Conservation (phyloP, 2,888 invertebrate species). For the Oscheius sp. region DNA sequence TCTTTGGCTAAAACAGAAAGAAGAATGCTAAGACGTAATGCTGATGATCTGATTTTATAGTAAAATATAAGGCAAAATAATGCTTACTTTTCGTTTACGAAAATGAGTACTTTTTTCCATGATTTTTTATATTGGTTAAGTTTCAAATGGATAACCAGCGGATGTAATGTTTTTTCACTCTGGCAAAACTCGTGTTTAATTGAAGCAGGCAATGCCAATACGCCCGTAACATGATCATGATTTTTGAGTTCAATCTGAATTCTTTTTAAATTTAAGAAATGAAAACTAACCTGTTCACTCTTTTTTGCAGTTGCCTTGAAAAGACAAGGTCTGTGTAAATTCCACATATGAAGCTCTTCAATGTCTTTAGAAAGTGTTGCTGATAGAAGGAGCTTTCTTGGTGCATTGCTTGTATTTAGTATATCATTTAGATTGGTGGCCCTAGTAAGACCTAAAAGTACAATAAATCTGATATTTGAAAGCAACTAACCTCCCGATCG, state of each 20-base stretch:
- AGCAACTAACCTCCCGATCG: constrained; percentile 64
- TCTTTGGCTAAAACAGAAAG: constrained; percentile 37
- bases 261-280: background rate
- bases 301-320: constrained; percentile 74
- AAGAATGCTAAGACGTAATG: constrained; percentile 44
- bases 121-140: background rate
- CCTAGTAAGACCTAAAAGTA: constrained; percentile 8
- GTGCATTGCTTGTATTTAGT: constrained; percentile 31
- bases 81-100: constrained; percentile 33
- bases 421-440: constrained; percentile 12
- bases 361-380: constrained; percentile 85
- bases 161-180: constrained; percentile 37
- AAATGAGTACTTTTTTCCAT: constrained; percentile 27
- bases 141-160: constrained; percentile 43
- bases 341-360: constrained; percentile 87
- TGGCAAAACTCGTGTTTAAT: constrained; percentile 37
- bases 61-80: background rate
- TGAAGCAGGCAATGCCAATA: constrained; percentile 39
- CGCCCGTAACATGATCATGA: constrained; percentile 41
- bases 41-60: constrained; percentile 32
- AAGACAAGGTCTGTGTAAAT: constrained; percentile 88
- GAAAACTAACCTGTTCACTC: constrained; percentile 34
- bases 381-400: constrained; percentile 92
- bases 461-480: background rate
- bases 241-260: constrained; percentile 30